These are phyloP conservation scores for Danio tinwini DNA, from an alignment of 2,797 vertebrate species.

Conservation along the genomic window DNA sequence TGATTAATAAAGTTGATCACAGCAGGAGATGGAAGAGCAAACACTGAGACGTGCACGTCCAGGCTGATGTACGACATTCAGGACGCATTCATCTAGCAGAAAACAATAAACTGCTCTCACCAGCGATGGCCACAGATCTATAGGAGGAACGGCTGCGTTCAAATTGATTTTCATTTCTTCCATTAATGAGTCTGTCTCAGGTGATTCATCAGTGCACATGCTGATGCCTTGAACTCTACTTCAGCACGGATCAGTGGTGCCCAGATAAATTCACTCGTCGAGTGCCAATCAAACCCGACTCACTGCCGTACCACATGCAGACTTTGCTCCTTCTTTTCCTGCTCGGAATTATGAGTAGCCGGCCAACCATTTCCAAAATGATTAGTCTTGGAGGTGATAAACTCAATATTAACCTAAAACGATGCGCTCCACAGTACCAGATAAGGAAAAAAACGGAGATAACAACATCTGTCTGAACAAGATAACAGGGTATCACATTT, in stretches of 20 bases:
- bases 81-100: slow-evolving; percentile 40
- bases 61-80: slow-evolving; percentile 17
- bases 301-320: slow-evolving; percentile 56
- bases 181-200: slow-evolving; percentile 74
- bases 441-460: slow-evolving; percentile 4
- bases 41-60: slow-evolving; percentile 13
- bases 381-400: slow-evolving; percentile 46
- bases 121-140: slow-evolving; percentile 65
- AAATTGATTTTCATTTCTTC: slow-evolving; percentile 72
- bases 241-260: slow-evolving; percentile 56
- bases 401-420: slow-evolving; percentile 35
- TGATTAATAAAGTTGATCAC: slow-evolving; percentile 38
- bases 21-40: slow-evolving; percentile 10
- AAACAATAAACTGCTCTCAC: slow-evolving; percentile 48
- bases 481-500: slow-evolving; percentile 42
- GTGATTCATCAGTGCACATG: slow-evolving; percentile 70
- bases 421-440: slow-evolving; percentile 20
- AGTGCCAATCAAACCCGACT: slow-evolving; percentile 62
- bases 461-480: slow-evolving; percentile 45
- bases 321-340: slow-evolving; percentile 44
- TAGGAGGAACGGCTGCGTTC: slow-evolving; percentile 56
- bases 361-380: slow-evolving; percentile 47
- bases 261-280: slow-evolving; percentile 45
- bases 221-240: slow-evolving; percentile 69
- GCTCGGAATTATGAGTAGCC: slow-evolving; percentile 50